These are phyloP conservation scores for Triplophysa dalaica DNA, from an alignment of 2,113 vertebrate genomes.

Conservation along the genomic window DNA sequence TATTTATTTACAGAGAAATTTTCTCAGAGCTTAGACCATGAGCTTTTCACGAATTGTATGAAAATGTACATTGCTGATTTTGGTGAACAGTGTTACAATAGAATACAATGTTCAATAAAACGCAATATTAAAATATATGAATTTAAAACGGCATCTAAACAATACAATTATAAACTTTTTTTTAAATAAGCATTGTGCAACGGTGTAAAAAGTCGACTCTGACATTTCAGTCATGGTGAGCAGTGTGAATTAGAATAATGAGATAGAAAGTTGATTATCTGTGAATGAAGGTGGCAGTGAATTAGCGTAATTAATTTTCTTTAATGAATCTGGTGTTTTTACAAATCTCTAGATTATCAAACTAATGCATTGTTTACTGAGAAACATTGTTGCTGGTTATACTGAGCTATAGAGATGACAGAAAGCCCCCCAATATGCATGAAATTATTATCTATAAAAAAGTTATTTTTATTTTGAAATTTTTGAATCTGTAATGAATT, in stretches of 20 bases:
- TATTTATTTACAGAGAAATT: conserved; percentile 2
- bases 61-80: no score
- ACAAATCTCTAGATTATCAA: conserved; percentile 70
- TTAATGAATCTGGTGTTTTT: conserved; percentile 76
- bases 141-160: neutral
- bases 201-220: conserved; percentile 61
- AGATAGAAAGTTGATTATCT: conserved; percentile 78
- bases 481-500: neutral
- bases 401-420: conserved; percentile 17
- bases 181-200: neutral
- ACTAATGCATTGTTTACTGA: conserved; percentile 70
- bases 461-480: neutral
- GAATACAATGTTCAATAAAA: no score
- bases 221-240: conserved; percentile 76
- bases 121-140: neutral
- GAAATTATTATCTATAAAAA: conserved; percentile 1
- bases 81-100: no score
- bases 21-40: neutral
- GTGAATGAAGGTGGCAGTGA: conserved; percentile 74
- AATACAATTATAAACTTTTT: neutral
- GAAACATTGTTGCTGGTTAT: conserved; percentile 58
- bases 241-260: conserved; percentile 72
- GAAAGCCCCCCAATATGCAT: neutral
- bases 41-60: neutral
- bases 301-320: conserved; percentile 78